Percentiles rank a stretch among this genome's conserved stretches.
These are phyloP conservation scores for Toxotes lorentzi DNA, from an alignment of 2,797 vertebrate genomes.

Conservation along the genomic window DNA sequence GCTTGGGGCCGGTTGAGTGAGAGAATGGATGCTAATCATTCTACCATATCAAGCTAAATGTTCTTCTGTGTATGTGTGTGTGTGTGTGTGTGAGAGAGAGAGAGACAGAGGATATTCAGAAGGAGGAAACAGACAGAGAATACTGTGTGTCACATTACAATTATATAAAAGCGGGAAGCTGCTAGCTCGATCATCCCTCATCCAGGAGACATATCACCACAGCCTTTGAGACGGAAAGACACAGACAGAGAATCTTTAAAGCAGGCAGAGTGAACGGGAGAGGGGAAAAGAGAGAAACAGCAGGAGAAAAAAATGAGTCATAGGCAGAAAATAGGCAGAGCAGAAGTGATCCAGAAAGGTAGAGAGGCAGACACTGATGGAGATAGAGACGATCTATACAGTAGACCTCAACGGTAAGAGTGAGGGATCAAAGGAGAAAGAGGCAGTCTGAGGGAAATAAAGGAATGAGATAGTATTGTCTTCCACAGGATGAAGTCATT, in stretches of 20 bases:
- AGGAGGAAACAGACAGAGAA: constrained; percentile 3
- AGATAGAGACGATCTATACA: constrained; percentile 36
- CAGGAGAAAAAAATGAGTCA: constrained; percentile 28
- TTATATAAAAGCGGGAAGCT: constrained; percentile 46
- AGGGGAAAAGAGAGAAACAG: constrained; percentile 30
- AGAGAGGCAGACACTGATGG: constrained; percentile 31
- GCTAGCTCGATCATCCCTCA: constrained; percentile 19
- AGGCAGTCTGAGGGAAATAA: constrained; percentile 52
- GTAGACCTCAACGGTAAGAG: constrained; percentile 28
- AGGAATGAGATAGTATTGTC: constrained; percentile 62
- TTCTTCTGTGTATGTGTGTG: background rate
- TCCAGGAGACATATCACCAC: constrained; percentile 34
- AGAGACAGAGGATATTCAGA: background rate
- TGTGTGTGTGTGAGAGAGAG: background rate
- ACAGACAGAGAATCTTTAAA: constrained; percentile 24
- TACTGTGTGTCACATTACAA: constrained; percentile 43
- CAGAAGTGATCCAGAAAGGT: constrained; percentile 36
- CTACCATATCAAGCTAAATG: constrained; percentile 26
- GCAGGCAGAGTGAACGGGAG: constrained; percentile 16
- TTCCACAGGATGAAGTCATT: constrained; percentile 74
- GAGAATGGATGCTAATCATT: constrained; percentile 48
- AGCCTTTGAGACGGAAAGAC: constrained; percentile 62
- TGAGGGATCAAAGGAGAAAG: constrained; percentile 44
- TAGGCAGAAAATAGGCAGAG: constrained; percentile 40
- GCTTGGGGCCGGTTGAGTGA: constrained; percentile 37